Percentiles rank a stretch among this genome's conserved stretches.
phyloP scores from a whole-genome alignment of 2,113 vertebrate genomes.

The Malurus melanocephalus region DNA sequence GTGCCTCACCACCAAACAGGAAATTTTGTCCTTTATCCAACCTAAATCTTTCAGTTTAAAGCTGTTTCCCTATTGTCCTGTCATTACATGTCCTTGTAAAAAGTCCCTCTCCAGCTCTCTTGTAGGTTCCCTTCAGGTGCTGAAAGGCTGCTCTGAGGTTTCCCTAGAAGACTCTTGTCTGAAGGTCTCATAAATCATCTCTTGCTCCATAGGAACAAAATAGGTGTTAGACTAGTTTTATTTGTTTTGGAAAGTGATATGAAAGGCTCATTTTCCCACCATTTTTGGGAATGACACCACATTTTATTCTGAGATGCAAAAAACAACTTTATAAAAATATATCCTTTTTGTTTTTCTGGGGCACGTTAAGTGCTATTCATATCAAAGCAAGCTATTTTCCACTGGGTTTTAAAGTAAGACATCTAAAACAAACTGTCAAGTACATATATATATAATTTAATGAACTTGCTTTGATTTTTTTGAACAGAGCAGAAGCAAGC shows the following conservation, averaged over 20 bases:
- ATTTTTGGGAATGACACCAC: background rate
- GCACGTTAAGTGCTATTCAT: background rate
- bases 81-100: background rate
- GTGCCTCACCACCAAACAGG: background rate
- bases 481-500: background rate
- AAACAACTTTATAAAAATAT: background rate
- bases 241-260: constrained; percentile 20
- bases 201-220: background rate
- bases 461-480: constrained; percentile 26
- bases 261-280: background rate
- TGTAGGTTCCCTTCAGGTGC: background rate
- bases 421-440: constrained; percentile 19
- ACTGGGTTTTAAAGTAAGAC: constrained; percentile 24
- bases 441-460: constrained; percentile 27
- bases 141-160: background rate
- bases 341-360: background rate
- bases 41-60: background rate
- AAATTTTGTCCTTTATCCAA: background rate
- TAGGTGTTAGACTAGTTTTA: background rate
- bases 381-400: constrained; percentile 23
- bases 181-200: background rate
- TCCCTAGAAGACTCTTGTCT: background rate
- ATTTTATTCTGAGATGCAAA: background rate
- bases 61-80: background rate
- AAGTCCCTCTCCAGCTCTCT: background rate